Evolutionary conservation across 2,113 vertebrate genomes (phyloP), one percentile per base, ranked within the genome.

Genomic region (Sceloporus undulatus): DNA sequence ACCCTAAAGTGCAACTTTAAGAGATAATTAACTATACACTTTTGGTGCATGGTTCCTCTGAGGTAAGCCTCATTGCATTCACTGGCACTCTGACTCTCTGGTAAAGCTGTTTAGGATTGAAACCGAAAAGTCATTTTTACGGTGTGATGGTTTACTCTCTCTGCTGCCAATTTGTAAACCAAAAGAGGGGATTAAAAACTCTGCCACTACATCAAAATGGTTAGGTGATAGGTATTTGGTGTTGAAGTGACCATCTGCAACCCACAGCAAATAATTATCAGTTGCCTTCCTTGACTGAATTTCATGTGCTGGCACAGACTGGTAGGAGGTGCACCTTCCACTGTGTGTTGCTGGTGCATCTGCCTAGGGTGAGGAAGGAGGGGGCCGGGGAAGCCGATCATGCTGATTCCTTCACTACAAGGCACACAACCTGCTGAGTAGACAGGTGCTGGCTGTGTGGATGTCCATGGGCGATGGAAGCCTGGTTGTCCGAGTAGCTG

Each of bases 371-470:
- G 2, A 11, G 89, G 87, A 89, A 0, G 9, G 91, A 0, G 18
- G 89, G 90, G 90, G 88, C 91, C 77, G 6, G 29, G 89, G 93
- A 73, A 90, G 92, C 80, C 0, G 94, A 92, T 95, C 89, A 19
- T 77, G 92, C 89, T 86, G 62, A 85, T 92, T 94, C 92, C 93
- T 95, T 94, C 93, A 93, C 96, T 95, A 91, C 0, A 5, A 96
- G 97, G 97, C 96, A 95, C 84, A 38, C 94, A 94, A 94, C 97
- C 97, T 97, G 97, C 97, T 97, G 97, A 95, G 97, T 79, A 91
- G 96, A 97, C 97, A 97, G 97, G 97, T 97, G 97, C 97, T 96
- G 95, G 91, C 94, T 93, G 90, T 48, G 95, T 89, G 82, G 93
- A 95, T 97, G 94, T 96, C 96, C 96, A 94, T 90, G 94, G 96